A percentile compares a stretch with the other conserved stretches of the same genome.
Conservation (phyloP, 2,797 vertebrate genomes). For the Vultur gryphus region DNA sequence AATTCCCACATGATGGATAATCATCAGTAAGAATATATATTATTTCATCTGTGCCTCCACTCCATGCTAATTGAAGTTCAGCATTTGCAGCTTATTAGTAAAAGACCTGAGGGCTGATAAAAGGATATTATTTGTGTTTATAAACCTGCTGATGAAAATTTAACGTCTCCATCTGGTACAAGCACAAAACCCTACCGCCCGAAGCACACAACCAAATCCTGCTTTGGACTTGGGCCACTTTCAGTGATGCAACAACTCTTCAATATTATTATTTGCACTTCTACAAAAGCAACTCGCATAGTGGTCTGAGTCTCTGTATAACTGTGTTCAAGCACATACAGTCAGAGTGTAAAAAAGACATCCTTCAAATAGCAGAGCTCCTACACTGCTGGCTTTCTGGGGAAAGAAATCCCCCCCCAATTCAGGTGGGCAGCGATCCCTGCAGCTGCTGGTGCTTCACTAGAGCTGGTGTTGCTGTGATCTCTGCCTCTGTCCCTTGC, state of each 20-base stretch:
- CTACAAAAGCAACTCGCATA: neutral
- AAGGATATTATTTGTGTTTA: conserved; percentile 6
- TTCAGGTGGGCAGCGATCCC: neutral
- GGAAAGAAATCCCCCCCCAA: neutral
- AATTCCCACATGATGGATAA: conserved; percentile 12
- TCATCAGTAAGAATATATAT: neutral
- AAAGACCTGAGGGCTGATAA: neutral
- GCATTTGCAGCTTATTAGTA: conserved; percentile 6
- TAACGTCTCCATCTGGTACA: conserved; percentile 43
- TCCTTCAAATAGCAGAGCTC: neutral
- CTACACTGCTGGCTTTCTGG: neutral
- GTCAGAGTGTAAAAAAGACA: neutral
- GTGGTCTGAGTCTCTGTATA: neutral
- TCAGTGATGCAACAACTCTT: neutral
- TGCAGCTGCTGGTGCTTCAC: neutral
- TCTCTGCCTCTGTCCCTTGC: neutral
- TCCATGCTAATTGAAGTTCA: conserved; percentile 9
- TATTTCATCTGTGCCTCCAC: neutral
- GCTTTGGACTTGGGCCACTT: neutral
- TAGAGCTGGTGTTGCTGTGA: neutral
- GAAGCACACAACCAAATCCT: neutral
- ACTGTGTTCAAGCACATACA: neutral
- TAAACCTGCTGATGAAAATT: conserved; percentile 47
- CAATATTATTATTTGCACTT: neutral
- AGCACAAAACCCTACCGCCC: neutral